Base-by-base conservation (phyloP, 1,140 invertebrate species). In the Myzus persicae region DNA sequence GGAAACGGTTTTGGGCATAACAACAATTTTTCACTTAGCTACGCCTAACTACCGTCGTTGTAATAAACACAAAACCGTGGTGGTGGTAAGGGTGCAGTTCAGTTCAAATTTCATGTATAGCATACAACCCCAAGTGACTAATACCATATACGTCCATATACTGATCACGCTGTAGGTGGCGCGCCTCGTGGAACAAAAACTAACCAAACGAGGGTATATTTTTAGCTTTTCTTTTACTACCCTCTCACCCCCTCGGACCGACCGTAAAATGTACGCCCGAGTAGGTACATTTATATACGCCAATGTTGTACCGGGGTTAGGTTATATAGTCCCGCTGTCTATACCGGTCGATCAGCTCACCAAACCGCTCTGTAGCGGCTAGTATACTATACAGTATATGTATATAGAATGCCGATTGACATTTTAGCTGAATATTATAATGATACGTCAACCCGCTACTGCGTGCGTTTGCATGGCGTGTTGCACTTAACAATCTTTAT, bases 141-240 rank as follows among this genome's bases (percentile, higher is more conserved):
- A 44, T 31, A 26, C 11, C 26, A 31, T 31, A 11, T 2, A 26
- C 40, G 42, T 67, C 36, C 81, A 40, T 82, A 40, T 82, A 40
- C 2, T 8, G 22, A 38, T 38, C 7, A 9, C 22, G 8, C 44
- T 7, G 67, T 46, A 44, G 59, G 59, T 91, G 67, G 90, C 90
- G 90, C 90, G 42, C 90, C 90, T 44, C 90, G 90, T 31, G 90
- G 90, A 90, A 38, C 48, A 40, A 90, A 54, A 54, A 42, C 38
- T 51, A 59, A 59, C 48, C 38, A 90, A 42, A 40, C 88, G 36
- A 26, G 24, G 11, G 38, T 11, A 84, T 42, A 42, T 26, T 87
- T 87, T 87, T n/a, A 20, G 31, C 46, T 36, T 48, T 36, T 20
- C 8, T n/a, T 48, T 24, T n/a, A 6, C 84, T 44, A 26, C 31